Base-by-base conservation (phyloP, 1,140 invertebrate species). In the Drosophila sproati region DNA sequence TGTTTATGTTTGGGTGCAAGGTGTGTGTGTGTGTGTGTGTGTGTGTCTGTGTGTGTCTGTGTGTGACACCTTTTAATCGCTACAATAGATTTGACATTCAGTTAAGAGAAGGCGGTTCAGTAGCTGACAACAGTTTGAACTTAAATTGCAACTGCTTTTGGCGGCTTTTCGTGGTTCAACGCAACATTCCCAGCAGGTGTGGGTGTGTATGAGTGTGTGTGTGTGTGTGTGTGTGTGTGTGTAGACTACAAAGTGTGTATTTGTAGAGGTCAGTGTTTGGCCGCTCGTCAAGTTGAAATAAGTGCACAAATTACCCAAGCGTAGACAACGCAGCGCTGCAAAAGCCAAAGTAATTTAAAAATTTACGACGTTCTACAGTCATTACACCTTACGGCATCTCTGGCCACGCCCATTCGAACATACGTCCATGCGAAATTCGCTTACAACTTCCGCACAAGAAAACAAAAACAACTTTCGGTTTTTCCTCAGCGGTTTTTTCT, bases 81-180 rank as follows among this genome's bases (percentile, higher is more conserved):
- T 59, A 72, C 78, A 86, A 88, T 88, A 88, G 83, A 88, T 88
- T 88, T 88, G 83, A 88, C 83, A 88, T 88, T 88, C 83, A 88
- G 80, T 87, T 87, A 87, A 80, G 66, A 80, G 73, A 69, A 80
- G 45, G 43, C 64, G 57, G 12, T 32, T 52, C 50, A 52, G 29
- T 32, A 3, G 51, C 37, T n/a, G 12, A 2, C 20, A 20, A 20
- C 20, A 56, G 54, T 32, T 55, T 29, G 29, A 31, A 4, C 31
- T 37, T 52, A 2, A 5, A 5, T 39, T 12, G 2, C 32, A 35
- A n/a, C 47, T 75, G 52, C 55, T 75, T 68, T 81, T 78, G 73
- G 66, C 72, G 64, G 66, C 77, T 74, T 67, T 86, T 82, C 78
- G 75, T 82, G 67, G 70, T 75, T 64, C 82, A 74, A 51, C 75